Evolutionary conservation across 2,797 vertebrate genomes (phyloP).

Genomic region (Hafferia zeledoni): DNA sequence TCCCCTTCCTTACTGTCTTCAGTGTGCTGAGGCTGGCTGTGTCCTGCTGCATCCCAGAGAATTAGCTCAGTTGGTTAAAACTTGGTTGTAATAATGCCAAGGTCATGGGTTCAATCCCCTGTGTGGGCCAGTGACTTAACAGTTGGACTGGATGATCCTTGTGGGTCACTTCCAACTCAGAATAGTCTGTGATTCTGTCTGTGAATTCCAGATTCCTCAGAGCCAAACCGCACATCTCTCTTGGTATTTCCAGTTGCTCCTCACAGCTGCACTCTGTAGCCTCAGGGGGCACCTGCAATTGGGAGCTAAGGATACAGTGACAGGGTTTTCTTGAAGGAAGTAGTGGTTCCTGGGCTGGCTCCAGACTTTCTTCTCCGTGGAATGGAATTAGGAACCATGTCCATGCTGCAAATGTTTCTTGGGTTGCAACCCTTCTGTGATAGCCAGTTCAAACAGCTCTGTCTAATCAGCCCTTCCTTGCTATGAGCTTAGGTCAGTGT

Average conservation of each 20-base stretch:
- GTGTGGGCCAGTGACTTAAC: too few species aligned
- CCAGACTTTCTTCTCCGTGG: neutral
- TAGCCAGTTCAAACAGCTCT: neutral
- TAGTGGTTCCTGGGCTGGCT: neutral
- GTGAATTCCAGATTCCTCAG: neutral
- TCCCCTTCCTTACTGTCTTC: neutral
- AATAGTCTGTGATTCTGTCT: too few species aligned
- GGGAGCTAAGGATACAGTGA: neutral
- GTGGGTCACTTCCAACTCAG: too few species aligned
- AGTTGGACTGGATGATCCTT: too few species aligned
- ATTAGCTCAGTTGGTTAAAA: neutral
- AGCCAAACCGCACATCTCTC: neutral
- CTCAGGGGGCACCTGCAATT: neutral
- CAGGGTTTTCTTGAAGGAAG: neutral
- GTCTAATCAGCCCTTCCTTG: neutral
- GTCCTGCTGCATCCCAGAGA: neutral
- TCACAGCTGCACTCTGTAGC: neutral
- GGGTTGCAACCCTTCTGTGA: neutral
- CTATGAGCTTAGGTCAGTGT: neutral
- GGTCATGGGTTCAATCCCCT: too few species aligned
- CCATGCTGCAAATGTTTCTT: neutral
- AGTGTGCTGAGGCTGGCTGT: neutral
- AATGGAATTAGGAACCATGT: fast-evolving
- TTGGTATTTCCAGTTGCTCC: neutral
- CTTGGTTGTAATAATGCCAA: too few species aligned